Evolutionary conservation across 1,140 invertebrate genomes (phyloP).

Genomic region (Arctopsyche grandis): DNA sequence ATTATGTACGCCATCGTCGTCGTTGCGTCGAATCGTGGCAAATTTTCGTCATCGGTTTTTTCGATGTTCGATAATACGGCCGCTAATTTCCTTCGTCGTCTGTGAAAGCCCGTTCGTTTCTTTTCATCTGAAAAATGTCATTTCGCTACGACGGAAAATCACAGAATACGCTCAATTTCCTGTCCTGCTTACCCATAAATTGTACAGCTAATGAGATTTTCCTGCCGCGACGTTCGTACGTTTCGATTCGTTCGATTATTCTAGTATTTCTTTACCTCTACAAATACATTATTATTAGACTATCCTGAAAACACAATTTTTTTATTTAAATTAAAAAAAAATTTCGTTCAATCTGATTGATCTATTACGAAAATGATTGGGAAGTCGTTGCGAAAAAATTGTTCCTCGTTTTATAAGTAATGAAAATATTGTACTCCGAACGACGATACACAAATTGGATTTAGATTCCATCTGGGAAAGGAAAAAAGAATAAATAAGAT

Average conservation of each 20-base stretch:
- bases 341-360: no score
- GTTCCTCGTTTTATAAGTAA: no score
- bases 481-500: background rate
- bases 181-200: slow-evolving; percentile 32
- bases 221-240: background rate
- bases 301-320: no score
- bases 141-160: slow-evolving; percentile 18
- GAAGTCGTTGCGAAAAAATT: no score
- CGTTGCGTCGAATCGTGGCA: no score
- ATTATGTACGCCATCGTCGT: background rate
- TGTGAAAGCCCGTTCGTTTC: slow-evolving; percentile 19
- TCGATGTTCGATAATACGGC: background rate
- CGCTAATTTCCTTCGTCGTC: slow-evolving; percentile 32
- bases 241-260: background rate
- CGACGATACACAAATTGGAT: background rate
- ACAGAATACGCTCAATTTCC: slow-evolving; percentile 35
- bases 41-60: no score
- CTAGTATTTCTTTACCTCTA: no score
- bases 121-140: slow-evolving; percentile 37
- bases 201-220: slow-evolving; percentile 34
- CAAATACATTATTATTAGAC: no score
- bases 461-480: background rate
- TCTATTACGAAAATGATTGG: no score
- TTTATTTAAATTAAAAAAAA: no score
- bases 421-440: no score